These are phyloP conservation scores for Zhengitettix transpicula DNA, from an alignment of 2,888 invertebrate species.

Conservation along the genomic window DNA sequence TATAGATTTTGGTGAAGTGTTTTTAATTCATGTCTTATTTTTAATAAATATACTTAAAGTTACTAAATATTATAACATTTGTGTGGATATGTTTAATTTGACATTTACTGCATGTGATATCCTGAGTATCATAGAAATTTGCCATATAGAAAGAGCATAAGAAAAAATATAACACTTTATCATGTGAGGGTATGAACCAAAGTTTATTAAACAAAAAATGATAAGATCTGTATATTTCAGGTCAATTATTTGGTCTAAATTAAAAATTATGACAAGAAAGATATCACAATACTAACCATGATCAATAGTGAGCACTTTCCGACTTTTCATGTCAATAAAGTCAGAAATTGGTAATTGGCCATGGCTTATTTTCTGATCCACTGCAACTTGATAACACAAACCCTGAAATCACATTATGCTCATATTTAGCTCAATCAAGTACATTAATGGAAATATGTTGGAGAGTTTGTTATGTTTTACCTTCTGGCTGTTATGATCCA, in stretches of 20 bases:
- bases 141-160: no score
- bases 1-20: no score
- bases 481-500: constrained; percentile 94
- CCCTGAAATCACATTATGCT: constrained; percentile 40
- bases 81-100: no score
- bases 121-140: no score
- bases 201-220: no score
- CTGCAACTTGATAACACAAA: constrained; percentile 66
- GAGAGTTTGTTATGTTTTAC: constrained; percentile 24
- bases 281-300: constrained; percentile 55
- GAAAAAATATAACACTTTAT: no score
- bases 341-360: constrained; percentile 77
- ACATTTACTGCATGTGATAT: no score
- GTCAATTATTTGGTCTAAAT: background rate
- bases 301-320: constrained; percentile 88
- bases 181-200: no score
- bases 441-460: background rate
- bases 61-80: no score
- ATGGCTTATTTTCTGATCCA: constrained; percentile 58
- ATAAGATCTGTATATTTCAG: no score
- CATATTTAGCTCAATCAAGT: background rate
- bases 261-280: background rate
- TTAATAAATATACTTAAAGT: no score
- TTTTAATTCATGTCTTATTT: no score
- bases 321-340: constrained; percentile 77